Evolutionary conservation across 2,113 vertebrate species (phyloP).

Genomic region (Clarias gariepinus): DNA sequence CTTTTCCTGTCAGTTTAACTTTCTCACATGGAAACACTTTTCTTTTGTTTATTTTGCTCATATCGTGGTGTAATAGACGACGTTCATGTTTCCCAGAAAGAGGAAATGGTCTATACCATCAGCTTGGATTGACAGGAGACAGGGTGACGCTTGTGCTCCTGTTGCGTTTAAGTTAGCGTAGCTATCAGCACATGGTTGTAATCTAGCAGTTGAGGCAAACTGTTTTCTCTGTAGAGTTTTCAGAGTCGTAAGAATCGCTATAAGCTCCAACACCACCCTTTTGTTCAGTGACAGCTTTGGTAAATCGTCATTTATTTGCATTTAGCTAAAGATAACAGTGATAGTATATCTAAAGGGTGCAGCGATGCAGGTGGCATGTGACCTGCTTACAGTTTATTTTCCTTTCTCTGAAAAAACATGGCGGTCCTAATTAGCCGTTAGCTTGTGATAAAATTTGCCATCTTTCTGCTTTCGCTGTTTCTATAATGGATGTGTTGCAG

Average conservation of each 20-base stretch:
- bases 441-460: background rate
- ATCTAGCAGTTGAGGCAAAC: background rate
- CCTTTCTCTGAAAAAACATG: background rate
- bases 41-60: no score
- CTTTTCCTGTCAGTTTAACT: no score
- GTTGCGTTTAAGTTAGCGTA: background rate
- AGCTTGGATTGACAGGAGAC: background rate
- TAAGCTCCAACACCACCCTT: background rate
- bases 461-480: background rate
- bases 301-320: background rate
- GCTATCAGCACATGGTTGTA: constrained; percentile 18
- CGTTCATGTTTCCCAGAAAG: background rate
- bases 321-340: background rate
- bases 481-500: background rate
- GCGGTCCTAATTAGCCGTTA: background rate
- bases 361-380: background rate
- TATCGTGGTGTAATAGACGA: no score
- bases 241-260: background rate
- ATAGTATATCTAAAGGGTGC: background rate
- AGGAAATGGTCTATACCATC: no score
- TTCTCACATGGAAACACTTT: no score
- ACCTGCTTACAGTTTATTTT: background rate
- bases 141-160: background rate
- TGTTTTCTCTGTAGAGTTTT: background rate
- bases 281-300: background rate